Conservation (phyloP, 2,888 invertebrate genomes). For the Euzophera pinguis region DNA sequence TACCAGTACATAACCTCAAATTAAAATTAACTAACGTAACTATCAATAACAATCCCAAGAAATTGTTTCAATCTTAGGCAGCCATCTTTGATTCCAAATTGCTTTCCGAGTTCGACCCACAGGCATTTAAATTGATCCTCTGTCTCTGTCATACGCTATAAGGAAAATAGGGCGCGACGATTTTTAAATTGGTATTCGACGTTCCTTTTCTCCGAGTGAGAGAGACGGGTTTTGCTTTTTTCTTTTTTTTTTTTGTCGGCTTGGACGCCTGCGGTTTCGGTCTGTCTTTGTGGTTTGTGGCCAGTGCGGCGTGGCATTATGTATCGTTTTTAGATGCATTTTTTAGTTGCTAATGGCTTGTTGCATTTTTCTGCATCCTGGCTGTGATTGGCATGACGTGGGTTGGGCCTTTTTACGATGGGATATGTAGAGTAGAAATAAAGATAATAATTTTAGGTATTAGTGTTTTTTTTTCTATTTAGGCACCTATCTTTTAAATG, state of each 20-base stretch:
- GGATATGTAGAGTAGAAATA: background rate
- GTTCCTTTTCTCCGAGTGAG: slow-evolving; percentile 18
- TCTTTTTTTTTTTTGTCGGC: slow-evolving; percentile 13
- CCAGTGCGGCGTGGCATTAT: slow-evolving; percentile 14
- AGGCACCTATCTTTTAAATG: background rate
- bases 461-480: background rate
- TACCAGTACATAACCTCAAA: slow-evolving; percentile 5
- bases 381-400: slow-evolving; percentile 3
- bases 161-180: slow-evolving; percentile 17
- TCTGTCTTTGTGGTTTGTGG: slow-evolving; percentile 18
- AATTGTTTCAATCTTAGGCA: slow-evolving; percentile 22
- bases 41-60: slow-evolving; percentile 21
- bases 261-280: slow-evolving; percentile 15
- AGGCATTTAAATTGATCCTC: slow-evolving; percentile 26
- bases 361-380: slow-evolving; percentile 10
- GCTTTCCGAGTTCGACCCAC: slow-evolving; percentile 18
- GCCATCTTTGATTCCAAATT: slow-evolving; percentile 24
- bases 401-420: background rate
- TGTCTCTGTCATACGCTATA: slow-evolving; percentile 15
- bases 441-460: background rate
- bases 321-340: slow-evolving; percentile 13
- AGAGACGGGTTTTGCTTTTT: slow-evolving; percentile 14
- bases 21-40: slow-evolving; percentile 15
- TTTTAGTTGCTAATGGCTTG: slow-evolving; percentile 8
- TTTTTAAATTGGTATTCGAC: slow-evolving; percentile 24